Conservation (phyloP, 2,888 invertebrate genomes). For the Orchesella flavescens region DNA sequence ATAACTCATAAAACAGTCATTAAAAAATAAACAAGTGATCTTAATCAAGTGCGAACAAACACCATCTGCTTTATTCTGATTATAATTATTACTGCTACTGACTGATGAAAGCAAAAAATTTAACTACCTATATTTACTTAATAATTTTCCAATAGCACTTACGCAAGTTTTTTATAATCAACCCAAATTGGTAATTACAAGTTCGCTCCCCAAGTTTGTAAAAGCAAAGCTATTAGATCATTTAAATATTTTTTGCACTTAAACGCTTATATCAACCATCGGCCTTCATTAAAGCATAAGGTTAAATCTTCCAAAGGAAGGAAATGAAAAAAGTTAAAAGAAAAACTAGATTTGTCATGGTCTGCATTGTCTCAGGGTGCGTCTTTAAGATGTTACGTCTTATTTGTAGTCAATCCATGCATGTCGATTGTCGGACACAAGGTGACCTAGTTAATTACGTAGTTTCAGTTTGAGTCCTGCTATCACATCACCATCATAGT, state of each 20-base stretch:
- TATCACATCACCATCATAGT: background rate
- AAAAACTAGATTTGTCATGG: conserved; percentile 25
- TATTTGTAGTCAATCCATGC: conserved; percentile 15
- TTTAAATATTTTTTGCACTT: background rate
- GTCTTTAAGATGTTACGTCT: background rate
- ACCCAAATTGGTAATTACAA: background rate
- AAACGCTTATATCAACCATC: background rate
- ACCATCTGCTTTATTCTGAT: background rate
- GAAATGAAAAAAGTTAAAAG: background rate
- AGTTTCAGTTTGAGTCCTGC: background rate
- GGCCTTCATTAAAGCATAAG: background rate
- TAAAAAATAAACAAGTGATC: too few species aligned
- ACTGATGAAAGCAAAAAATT: background rate
- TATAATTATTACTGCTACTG: background rate
- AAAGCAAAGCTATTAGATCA: background rate
- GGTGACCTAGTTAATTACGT: conserved; percentile 1
- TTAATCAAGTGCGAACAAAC: too few species aligned
- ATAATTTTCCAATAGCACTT: background rate
- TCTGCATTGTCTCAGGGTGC: background rate
- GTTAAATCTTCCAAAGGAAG: conserved; percentile 10
- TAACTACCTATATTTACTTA: background rate
- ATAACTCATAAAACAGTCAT: too few species aligned
- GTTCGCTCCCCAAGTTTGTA: too few species aligned
- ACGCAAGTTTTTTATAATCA: background rate
- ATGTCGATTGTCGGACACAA: conserved; percentile 7